phyloP scores from a whole-genome alignment of 92 coral and sea anemone species.

The Phenganax stokvisi region DNA sequence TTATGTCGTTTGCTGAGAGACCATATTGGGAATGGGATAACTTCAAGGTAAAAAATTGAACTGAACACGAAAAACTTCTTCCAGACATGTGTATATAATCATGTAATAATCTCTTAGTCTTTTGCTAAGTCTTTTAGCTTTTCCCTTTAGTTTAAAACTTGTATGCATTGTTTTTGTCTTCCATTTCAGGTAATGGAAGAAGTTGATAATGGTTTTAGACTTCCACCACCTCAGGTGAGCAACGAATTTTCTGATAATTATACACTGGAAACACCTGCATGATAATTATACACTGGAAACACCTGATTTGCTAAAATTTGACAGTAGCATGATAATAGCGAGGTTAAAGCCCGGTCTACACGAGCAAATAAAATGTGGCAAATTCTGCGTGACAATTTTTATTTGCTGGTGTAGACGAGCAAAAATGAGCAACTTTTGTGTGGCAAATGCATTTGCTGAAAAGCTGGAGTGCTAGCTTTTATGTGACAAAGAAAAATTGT shows the following conservation, averaged over 20 bases:
- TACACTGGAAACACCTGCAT: too few species aligned
- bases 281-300: too few species aligned
- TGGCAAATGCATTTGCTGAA: too few species aligned
- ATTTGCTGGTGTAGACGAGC: too few species aligned
- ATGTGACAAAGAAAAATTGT: too few species aligned
- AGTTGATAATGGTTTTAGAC: conserved; percentile 52
- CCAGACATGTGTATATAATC: background rate
- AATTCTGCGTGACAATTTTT: too few species aligned
- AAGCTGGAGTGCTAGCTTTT: too few species aligned
- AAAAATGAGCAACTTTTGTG: too few species aligned
- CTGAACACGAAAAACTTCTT: background rate
- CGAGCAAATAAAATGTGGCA: too few species aligned
- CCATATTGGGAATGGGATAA: conserved; percentile 97
- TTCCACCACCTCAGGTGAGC: conserved; percentile 58
- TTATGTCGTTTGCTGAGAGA: conserved; percentile 79
- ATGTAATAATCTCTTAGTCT: background rate
- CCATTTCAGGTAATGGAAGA: conserved; percentile 42
- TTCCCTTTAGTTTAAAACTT: background rate
- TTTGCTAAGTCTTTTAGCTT: background rate
- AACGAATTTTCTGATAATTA: background rate
- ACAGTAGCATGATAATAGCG: too few species aligned
- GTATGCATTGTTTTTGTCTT: background rate
- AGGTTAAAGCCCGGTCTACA: too few species aligned
- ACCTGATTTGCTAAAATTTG: too few species aligned
- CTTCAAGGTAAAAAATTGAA: conserved; percentile 54